Evolutionary conservation across 2,797 vertebrate genomes (phyloP).

Genomic region (Podargus strigoides): DNA sequence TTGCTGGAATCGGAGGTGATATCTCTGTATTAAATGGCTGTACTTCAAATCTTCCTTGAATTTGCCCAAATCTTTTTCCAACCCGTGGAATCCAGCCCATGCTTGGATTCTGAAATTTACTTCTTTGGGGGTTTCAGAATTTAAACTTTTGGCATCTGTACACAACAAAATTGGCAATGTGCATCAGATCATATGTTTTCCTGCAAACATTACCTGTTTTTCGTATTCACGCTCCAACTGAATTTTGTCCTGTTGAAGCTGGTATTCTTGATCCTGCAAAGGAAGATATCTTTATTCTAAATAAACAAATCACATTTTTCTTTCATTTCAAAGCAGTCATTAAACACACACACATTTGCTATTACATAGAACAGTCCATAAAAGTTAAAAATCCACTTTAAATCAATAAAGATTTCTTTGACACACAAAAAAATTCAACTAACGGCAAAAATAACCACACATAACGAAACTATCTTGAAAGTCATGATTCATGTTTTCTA

Average conservation of each 20-base stretch:
- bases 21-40: background rate
- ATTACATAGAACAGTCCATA: background rate
- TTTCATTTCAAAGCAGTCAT: background rate
- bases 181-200: background rate
- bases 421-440: background rate
- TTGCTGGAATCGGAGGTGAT: background rate
- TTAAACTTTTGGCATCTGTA: background rate
- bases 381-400: background rate
- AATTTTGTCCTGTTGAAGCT: constrained; percentile 81
- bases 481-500: background rate
- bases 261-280: constrained; percentile 85
- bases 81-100: background rate
- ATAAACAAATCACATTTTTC: background rate
- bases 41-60: background rate
- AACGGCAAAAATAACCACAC: background rate
- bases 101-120: background rate
- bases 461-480: background rate
- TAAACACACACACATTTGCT: background rate
- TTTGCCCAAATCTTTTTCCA: background rate
- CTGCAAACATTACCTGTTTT: constrained; percentile 80
- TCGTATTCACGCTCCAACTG: constrained; percentile 79
- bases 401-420: background rate
- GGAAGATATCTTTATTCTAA: background rate
- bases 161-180: accelerated
- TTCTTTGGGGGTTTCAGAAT: background rate